phyloP scores from a whole-genome alignment of 2,888 invertebrate genomes.

The Teleiodes luculella region DNA sequence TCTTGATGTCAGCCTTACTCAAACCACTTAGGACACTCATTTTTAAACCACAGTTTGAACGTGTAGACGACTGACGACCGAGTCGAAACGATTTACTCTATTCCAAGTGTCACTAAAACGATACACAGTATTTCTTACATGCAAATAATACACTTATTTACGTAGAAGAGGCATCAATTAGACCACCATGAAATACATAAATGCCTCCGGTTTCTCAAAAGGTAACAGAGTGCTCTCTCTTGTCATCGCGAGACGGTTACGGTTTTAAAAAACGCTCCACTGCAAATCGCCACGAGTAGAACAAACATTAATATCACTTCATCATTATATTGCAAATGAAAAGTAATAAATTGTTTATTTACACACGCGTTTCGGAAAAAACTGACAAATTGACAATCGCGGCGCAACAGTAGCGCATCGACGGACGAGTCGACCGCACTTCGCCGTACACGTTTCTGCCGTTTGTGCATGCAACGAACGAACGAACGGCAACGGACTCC shows the following conservation, averaged over 20 bases:
- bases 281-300: constrained; percentile 61
- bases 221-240: constrained; percentile 75
- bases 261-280: constrained; percentile 68
- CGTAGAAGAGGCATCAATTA: constrained; percentile 67
- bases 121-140: constrained; percentile 72
- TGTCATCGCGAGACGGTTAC: constrained; percentile 78
- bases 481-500: constrained; percentile 31
- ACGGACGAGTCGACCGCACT: constrained; percentile 78
- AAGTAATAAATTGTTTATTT: constrained; percentile 73
- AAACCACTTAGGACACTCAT: constrained; percentile 76
- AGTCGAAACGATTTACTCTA: constrained; percentile 54
- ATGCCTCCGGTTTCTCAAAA: constrained; percentile 76
- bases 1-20: constrained; percentile 77
- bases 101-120: constrained; percentile 65
- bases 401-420: constrained; percentile 70
- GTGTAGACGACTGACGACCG: constrained; percentile 70
- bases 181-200: constrained; percentile 75
- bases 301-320: constrained; percentile 74
- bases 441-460: constrained; percentile 77
- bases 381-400: constrained; percentile 63
- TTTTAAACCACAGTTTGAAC: constrained; percentile 44
- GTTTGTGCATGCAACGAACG: constrained; percentile 30
- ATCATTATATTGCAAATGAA: constrained; percentile 59
- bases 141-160: constrained; percentile 73
- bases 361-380: constrained; percentile 75